A percentile compares a stretch with the other conserved stretches of the same genome.
These are phyloP conservation scores for Caradrina clavipalpis DNA, from an alignment of 2,888 invertebrate genomes.

Conservation along the genomic window DNA sequence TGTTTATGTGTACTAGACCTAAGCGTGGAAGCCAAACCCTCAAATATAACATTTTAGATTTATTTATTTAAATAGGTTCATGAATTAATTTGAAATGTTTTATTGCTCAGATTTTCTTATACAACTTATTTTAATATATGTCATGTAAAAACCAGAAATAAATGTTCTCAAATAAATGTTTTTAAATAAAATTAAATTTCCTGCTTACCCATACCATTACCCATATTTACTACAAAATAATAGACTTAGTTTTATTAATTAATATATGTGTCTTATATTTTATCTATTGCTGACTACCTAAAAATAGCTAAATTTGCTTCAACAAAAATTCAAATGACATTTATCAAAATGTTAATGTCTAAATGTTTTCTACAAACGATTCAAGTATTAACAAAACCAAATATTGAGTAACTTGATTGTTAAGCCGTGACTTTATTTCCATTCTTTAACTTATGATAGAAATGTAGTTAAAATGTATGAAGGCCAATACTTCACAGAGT, in stretches of 20 bases:
- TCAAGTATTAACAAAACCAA: background rate
- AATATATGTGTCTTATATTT: background rate
- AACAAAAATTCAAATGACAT: background rate
- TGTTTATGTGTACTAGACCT: too few relatives aligned
- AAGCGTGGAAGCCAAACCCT: too few relatives aligned
- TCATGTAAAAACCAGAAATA: too few relatives aligned
- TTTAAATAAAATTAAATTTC: background rate
- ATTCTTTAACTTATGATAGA: background rate
- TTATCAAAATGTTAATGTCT: background rate
- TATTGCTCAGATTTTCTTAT: background rate
- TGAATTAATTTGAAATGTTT: too few relatives aligned
- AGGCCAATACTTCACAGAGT: conserved; percentile 6
- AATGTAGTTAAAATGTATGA: conserved; percentile 10
- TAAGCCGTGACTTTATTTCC: background rate
- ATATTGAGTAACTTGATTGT: background rate
- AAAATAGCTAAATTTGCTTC: background rate
- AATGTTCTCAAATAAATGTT: background rate
- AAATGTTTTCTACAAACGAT: background rate
- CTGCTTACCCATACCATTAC: background rate
- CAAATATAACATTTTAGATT: too few relatives aligned
- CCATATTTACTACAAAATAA: too few relatives aligned
- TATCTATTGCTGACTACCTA: background rate
- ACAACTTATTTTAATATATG: too few relatives aligned
- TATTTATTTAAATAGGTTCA: too few relatives aligned
- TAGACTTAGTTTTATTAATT: too few relatives aligned